These are phyloP conservation scores for Chionodraco myersi DNA, from an alignment of 2,113 vertebrate genomes.

Conservation along the genomic window DNA sequence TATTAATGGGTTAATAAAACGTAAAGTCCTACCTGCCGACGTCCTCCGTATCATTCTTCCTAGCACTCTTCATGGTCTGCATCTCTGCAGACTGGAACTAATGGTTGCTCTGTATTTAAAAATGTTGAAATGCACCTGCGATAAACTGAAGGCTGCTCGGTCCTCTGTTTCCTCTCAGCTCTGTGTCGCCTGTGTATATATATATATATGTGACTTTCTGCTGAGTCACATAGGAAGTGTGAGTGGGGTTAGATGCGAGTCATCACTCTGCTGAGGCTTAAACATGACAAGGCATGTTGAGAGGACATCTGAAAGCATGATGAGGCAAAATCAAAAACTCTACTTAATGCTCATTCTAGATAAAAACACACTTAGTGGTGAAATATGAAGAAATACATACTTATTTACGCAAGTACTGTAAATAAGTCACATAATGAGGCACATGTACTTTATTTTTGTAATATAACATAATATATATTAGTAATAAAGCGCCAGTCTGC, in stretches of 20 bases:
- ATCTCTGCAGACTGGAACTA: conserved; percentile 11
- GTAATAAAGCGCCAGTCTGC: too few relatives aligned
- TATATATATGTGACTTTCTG: neutral
- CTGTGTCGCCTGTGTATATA: conserved; percentile 63
- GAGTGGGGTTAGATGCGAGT: neutral
- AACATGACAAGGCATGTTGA: conserved; percentile 59
- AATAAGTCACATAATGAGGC: too few relatives aligned
- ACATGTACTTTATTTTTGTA: neutral
- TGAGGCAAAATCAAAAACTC: conserved; percentile 21
- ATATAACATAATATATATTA: too few relatives aligned
- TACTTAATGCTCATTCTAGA: neutral
- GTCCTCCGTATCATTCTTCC: conserved; percentile 29
- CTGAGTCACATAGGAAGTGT: conserved; percentile 63
- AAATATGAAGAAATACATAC: too few relatives aligned
- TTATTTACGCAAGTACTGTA: too few relatives aligned
- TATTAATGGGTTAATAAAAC: too few relatives aligned
- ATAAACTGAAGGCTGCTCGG: neutral
- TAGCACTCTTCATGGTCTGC: conserved; percentile 61
- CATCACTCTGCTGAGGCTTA: conserved; percentile 12
- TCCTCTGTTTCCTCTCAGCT: conserved; percentile 5
- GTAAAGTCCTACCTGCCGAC: conserved; percentile 51
- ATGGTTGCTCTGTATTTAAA: too few relatives aligned
- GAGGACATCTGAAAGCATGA: conserved; percentile 51
- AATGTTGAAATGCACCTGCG: neutral
- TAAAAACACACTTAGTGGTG: neutral